phyloP scores from a whole-genome alignment of 2,113 vertebrate genomes.

The Merops nubicus region DNA sequence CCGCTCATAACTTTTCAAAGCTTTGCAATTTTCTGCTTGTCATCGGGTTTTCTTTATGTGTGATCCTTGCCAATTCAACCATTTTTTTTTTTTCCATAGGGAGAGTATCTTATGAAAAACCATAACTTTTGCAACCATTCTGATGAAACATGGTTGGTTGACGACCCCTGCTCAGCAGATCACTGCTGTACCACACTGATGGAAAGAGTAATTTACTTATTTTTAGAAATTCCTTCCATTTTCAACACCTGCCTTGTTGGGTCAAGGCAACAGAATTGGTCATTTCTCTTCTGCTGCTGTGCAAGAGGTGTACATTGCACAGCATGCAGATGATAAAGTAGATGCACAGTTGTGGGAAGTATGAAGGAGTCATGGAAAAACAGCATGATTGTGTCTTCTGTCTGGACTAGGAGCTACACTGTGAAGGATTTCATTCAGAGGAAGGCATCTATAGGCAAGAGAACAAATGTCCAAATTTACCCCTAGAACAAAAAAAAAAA shows the following conservation, averaged over 20 bases:
- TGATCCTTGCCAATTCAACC: background rate
- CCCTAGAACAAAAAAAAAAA: background rate
- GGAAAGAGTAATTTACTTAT: background rate
- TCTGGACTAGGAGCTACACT: background rate
- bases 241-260: background rate
- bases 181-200: fast-evolving
- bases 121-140: background rate
- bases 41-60: conserved; percentile 25
- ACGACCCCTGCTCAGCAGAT: background rate
- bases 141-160: background rate
- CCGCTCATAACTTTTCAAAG: conserved; percentile 8
- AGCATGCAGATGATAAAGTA: background rate
- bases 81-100: background rate
- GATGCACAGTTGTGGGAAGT: background rate
- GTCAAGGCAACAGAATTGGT: background rate
- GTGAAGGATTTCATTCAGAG: background rate
- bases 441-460: background rate
- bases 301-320: background rate
- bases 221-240: background rate
- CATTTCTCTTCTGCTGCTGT: background rate
- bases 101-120: background rate
- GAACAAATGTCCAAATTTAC: background rate
- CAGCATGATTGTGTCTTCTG: background rate
- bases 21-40: conserved; percentile 49
- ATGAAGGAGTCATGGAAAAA: background rate